Evolutionary conservation across 2,113 vertebrate species (phyloP), one percentile per base, ranked within the genome.

Genomic region (Pontoporia blainvillei): DNA sequence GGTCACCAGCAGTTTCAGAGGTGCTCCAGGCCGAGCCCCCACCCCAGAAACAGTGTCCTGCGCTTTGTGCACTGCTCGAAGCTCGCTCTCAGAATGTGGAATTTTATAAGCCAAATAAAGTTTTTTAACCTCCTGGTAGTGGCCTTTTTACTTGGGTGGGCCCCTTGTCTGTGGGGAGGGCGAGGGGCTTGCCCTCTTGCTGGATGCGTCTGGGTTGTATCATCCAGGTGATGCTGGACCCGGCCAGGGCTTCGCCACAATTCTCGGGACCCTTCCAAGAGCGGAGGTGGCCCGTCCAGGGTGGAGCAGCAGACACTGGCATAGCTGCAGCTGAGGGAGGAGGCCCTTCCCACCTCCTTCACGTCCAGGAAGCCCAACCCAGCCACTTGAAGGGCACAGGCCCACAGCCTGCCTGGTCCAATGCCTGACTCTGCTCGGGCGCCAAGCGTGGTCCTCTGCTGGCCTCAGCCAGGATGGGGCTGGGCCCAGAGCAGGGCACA

Each of bases 31-130:
- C 82, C 0, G 2, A 49, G 46, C 36, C 54, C 57, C 29, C 1
- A 0, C 2, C 44, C 52, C 2, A 27, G 41, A 3, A 66, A 44
- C 13, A 0, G 46, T 0, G 0, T 31, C 71, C 61, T 11, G 8
- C 0, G 1, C 78, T 39, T n/a, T 21, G 67, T 21, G 21, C 15
- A 0, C 64, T 39, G 69, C 87, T n/a, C 0, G 2, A 25, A 83
- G 59, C 34, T 0, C 0, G 0, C 59, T 62, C 34, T 41, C 0
- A 0, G 52, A 36, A n/a, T 4, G 1, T 15, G 12, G 73, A 7
- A 3, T 59, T 85, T 90, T 82, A 31, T 15, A 89, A 95, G 61
- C 81, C 20, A 36, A 97, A 97, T 98, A 97, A 97, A 98, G 57
- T 59, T 12, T 27, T 44, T 1, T 36, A 64, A 49, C 41, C 9